phyloP scores from a whole-genome alignment of 2,113 vertebrate genomes.

The Microcebus jonahi region DNA sequence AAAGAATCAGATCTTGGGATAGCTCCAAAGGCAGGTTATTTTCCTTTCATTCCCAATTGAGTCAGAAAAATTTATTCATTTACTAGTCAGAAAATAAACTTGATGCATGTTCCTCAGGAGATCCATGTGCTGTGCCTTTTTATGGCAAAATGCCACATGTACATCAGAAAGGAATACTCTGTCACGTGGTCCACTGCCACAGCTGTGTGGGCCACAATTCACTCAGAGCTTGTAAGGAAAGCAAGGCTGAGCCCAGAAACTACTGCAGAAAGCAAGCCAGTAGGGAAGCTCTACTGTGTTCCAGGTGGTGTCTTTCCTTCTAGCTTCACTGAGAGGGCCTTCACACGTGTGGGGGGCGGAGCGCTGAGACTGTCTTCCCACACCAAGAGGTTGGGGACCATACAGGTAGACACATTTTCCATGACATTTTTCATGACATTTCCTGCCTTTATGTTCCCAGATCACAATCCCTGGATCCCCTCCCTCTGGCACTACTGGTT shows the following conservation, averaged over 20 bases:
- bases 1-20: conserved; percentile 75
- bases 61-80: conserved; percentile 80
- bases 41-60: conserved; percentile 75
- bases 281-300: neutral
- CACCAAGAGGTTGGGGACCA: neutral
- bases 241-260: conserved; percentile 47
- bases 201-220: conserved; percentile 46
- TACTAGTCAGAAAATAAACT: conserved; percentile 81
- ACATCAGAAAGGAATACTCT: conserved; percentile 44
- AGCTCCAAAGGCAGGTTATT: conserved; percentile 79
- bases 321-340: neutral
- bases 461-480: neutral
- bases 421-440: neutral
- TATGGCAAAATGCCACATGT: conserved; percentile 67
- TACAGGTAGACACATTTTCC: neutral
- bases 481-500: neutral
- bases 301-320: neutral
- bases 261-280: neutral
- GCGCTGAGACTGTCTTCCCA: neutral
- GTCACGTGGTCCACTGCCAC: conserved; percentile 33
- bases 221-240: conserved; percentile 49
- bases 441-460: neutral
- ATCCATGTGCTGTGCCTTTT: conserved; percentile 59
- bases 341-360: rapidly evolving
- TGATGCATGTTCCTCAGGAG: conserved; percentile 78